Evolutionary conservation across 1,140 invertebrate species (phyloP), one percentile per base, ranked within the genome.

Genomic region (Sarcophaga bullata): DNA sequence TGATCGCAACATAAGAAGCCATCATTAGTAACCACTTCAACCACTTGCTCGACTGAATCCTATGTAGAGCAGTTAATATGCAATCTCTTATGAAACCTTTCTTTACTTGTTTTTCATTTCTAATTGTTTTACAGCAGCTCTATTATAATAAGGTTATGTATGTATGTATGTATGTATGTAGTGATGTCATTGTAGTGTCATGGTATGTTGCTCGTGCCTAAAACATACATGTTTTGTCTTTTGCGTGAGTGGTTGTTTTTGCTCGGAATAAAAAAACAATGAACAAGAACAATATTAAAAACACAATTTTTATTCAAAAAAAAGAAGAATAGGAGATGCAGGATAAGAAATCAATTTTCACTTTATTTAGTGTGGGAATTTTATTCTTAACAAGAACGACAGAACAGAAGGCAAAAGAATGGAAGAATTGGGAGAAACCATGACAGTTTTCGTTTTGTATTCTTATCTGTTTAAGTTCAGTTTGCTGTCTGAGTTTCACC

Each of bases 401-500:
- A 37, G 25, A 37, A 37, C 25, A 37, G 25, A 37, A 37, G 4
- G 25, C n/a, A 68, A 68, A 19, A 19, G n/a, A 0, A 68, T 25
- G 10, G 1, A 19, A 68, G 7, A 68, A 58, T 15, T 11, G 15
- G 54, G 19, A 68, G 17, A 68, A 68, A n/a, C n/a, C 4, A 37
- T 17, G 62, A 68, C 62, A 68, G n/a, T 68, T 68, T 68, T 19
- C 17, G 19, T 68, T 68, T 19, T 17, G 17, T 25, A 68, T 68
- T 68, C 19, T 68, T 25, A 68, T 68, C 62, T 15, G 54, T 15
- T 58, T 58, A 37, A 58, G 54, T 58, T 58, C n/a, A 68, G n/a
- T n/a, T 68, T 68, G 62, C n/a, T 25, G 62, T 19, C 17, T 68
- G n/a, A 58, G 62, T 68, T n/a, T 68, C 62, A 68, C 62, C 62